Conservation (phyloP, 2,888 invertebrate species). For the Drosophila paracracens region DNA sequence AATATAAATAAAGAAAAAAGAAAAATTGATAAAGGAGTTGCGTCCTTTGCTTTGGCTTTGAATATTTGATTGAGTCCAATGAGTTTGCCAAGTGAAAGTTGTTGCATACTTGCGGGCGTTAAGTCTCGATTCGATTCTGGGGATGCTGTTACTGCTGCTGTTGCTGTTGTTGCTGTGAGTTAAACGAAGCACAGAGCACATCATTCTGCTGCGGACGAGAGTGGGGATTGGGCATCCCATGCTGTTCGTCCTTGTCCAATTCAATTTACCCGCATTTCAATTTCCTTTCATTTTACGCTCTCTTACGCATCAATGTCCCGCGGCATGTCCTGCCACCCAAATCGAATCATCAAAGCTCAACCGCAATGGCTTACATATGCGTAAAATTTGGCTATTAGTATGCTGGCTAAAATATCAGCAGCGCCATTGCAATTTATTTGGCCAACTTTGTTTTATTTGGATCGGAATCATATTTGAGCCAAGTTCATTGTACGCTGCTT, state of each 20-base stretch:
- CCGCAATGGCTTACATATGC: slow-evolving; percentile 59
- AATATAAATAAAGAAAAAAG: slow-evolving; percentile 18
- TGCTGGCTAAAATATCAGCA: slow-evolving; percentile 12
- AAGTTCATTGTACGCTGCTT: slow-evolving; percentile 68
- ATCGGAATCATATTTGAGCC: not conserved
- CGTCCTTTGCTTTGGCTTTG: slow-evolving; percentile 46
- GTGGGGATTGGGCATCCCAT: not conserved
- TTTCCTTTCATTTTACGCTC: slow-evolving; percentile 81
- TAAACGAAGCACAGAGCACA: slow-evolving; percentile 70
- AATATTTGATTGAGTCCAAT: slow-evolving; percentile 70
- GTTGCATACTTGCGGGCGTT: slow-evolving; percentile 64
- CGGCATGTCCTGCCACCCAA: slow-evolving; percentile 39
- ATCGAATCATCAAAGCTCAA: slow-evolving; percentile 72
- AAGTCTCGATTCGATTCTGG: slow-evolving; percentile 18
- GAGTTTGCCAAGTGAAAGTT: slow-evolving; percentile 65
- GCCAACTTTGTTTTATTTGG: slow-evolving; percentile 20
- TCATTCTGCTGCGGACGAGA: slow-evolving; percentile 26
- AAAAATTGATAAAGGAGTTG: slow-evolving; percentile 8
- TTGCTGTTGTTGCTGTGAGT: slow-evolving; percentile 35
- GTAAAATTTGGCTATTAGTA: slow-evolving; percentile 36
- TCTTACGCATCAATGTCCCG: slow-evolving; percentile 61
- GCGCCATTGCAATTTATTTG: slow-evolving; percentile 43
- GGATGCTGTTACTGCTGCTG: not conserved
- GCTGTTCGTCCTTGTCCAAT: slow-evolving; percentile 55
- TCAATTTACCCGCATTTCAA: slow-evolving; percentile 78